phyloP scores from a whole-genome alignment of 2,888 invertebrate species.

The Argyra leucocephala region DNA sequence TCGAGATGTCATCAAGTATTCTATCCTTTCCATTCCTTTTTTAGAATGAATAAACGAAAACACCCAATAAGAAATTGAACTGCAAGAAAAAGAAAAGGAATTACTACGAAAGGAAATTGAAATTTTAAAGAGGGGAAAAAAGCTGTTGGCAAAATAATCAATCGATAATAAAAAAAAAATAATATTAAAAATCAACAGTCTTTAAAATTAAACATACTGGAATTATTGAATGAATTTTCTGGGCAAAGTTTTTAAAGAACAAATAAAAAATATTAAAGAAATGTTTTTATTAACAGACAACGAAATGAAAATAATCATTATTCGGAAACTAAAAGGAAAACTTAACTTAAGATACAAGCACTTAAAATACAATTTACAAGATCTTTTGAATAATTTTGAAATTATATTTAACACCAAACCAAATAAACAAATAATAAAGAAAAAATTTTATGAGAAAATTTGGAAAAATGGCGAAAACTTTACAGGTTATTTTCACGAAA shows the following conservation, averaged over 20 bases:
- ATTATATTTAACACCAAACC: constrained; percentile 7
- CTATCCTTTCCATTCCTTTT: too few relatives aligned
- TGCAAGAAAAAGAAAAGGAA: too few relatives aligned
- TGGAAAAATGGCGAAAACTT: constrained; percentile 11
- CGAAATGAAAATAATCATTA: constrained; percentile 1
- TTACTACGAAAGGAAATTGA: too few relatives aligned
- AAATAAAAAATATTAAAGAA: constrained; percentile 9
- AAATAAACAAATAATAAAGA: not conserved
- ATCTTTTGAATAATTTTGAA: constrained; percentile 10
- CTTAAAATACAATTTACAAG: not conserved
- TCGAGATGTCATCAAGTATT: too few relatives aligned
- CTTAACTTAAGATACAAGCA: not conserved
- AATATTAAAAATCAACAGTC: too few relatives aligned
- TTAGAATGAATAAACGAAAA: too few relatives aligned
- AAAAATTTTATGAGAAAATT: not conserved
- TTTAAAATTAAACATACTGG: not conserved
- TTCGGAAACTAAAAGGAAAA: constrained; percentile 13
- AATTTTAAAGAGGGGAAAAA: too few relatives aligned
- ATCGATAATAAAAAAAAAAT: too few relatives aligned
- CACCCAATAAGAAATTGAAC: too few relatives aligned
- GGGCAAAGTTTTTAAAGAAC: constrained; percentile 9
- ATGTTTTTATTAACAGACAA: not conserved
- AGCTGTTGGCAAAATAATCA: too few relatives aligned
- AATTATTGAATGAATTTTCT: not conserved
- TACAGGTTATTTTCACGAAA: constrained; percentile 11